These are phyloP conservation scores for Pseudomyrmex pallidus DNA, from an alignment of 1,140 invertebrate species.

Conservation along the genomic window DNA sequence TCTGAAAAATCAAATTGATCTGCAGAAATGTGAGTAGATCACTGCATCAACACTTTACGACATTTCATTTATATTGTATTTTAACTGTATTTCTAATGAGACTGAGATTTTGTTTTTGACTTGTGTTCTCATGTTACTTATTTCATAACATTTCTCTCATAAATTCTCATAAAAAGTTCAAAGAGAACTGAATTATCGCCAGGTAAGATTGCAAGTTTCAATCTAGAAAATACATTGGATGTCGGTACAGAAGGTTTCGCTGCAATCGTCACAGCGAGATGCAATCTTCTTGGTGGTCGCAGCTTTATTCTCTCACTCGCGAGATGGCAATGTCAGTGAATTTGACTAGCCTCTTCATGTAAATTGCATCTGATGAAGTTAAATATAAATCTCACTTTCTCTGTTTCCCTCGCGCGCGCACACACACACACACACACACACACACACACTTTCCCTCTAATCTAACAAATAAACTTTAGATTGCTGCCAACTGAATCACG, in stretches of 20 bases:
- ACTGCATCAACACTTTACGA: no score
- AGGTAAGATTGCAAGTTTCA: slow-evolving; percentile 11
- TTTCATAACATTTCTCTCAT: background rate
- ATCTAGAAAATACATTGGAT: background rate
- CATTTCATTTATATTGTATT: background rate
- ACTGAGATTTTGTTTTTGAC: background rate
- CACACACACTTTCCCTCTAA: background rate
- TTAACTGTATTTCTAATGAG: background rate
- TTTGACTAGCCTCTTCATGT: background rate
- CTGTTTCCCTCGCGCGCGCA: background rate
- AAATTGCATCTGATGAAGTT: slow-evolving; percentile 42
- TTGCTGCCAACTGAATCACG: slow-evolving; percentile 48
- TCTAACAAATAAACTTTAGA: slow-evolving; percentile 56
- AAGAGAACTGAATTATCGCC: slow-evolving; percentile 42
- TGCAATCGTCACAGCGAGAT: background rate
- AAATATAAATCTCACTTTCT: slow-evolving; percentile 24
- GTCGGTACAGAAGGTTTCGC: slow-evolving; percentile 68
- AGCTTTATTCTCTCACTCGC: slow-evolving; percentile 14
- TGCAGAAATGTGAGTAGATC: no score
- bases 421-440: no score
- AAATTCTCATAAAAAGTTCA: background rate
- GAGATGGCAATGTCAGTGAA: slow-evolving; percentile 59
- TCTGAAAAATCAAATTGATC: no score
- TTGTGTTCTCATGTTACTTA: no score
- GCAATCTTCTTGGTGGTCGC: background rate